Conservation (phyloP, 2,113 vertebrate species). For the Zosterops borbonicus region DNA sequence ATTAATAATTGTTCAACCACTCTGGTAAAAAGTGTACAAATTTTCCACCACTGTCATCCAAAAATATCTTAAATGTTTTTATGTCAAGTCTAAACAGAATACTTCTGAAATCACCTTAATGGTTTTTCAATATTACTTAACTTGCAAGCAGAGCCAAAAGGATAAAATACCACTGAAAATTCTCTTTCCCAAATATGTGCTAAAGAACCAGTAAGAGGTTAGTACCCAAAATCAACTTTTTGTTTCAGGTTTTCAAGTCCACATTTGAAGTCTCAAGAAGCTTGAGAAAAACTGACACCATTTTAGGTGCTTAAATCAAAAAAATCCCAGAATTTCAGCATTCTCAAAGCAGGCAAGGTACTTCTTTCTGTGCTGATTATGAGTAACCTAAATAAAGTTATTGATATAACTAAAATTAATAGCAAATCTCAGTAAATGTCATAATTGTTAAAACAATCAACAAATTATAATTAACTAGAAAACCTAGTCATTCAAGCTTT, state of each 20-base stretch:
- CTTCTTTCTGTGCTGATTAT: neutral
- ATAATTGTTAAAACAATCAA: neutral
- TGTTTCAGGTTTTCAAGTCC: neutral
- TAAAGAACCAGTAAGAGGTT: neutral
- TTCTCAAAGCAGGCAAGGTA: neutral
- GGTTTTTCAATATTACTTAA: slow-evolving; percentile 41
- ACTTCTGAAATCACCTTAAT: slow-evolving; percentile 35
- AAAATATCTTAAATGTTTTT: slow-evolving; percentile 31
- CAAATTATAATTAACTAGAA: neutral
- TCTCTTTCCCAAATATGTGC: neutral
- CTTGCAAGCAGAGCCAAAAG: slow-evolving; percentile 4
- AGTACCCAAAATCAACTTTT: neutral
- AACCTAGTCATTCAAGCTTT: neutral
- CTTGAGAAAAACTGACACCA: neutral
- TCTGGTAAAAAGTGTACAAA: neutral
- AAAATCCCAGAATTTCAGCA: neutral
- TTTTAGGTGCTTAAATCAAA: neutral
- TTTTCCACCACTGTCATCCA: slow-evolving; percentile 31
- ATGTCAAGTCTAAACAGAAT: neutral
- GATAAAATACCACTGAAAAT: slow-evolving; percentile 7
- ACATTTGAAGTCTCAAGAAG: neutral
- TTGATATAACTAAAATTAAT: neutral
- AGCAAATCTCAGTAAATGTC: neutral
- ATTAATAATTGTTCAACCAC: neutral
- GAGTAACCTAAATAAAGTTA: neutral